These are phyloP conservation scores for Tenrec ecaudatus DNA, from an alignment of 2,113 vertebrate genomes.

Conservation along the genomic window DNA sequence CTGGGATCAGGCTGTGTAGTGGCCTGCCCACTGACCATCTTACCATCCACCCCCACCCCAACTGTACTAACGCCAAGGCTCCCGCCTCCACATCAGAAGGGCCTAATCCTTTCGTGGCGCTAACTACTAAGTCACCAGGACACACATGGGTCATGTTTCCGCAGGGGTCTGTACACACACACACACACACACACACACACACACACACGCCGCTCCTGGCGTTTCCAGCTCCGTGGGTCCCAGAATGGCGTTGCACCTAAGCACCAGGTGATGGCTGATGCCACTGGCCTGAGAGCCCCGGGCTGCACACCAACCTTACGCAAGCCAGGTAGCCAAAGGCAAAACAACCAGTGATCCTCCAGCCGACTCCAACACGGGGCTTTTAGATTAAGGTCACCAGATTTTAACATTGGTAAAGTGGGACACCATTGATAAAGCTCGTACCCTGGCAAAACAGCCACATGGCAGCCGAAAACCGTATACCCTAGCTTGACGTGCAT, in stretches of 20 bases:
- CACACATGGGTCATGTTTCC: neutral
- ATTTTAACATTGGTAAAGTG: no score
- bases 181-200: no score
- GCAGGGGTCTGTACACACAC: neutral
- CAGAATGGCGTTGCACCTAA: neutral
- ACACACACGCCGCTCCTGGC: neutral
- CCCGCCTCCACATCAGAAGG: no score
- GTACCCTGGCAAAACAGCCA: no score
- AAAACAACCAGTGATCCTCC: neutral
- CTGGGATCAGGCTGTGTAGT: neutral
- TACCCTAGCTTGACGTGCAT: no score
- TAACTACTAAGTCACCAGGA: neutral
- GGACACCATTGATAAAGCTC: no score
- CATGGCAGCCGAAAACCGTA: no score
- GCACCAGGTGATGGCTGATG: neutral
- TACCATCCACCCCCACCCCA: no score
- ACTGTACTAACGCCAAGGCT: accelerated
- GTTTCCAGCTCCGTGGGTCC: neutral
- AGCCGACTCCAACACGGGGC: neutral
- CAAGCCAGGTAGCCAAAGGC: neutral
- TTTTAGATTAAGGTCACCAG: no score
- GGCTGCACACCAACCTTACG: neutral
- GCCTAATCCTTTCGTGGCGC: neutral
- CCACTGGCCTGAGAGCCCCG: neutral
- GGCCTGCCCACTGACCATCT: neutral